These are phyloP conservation scores for Cottus gobio DNA, from an alignment of 2,113 vertebrate genomes.

Conservation along the genomic window DNA sequence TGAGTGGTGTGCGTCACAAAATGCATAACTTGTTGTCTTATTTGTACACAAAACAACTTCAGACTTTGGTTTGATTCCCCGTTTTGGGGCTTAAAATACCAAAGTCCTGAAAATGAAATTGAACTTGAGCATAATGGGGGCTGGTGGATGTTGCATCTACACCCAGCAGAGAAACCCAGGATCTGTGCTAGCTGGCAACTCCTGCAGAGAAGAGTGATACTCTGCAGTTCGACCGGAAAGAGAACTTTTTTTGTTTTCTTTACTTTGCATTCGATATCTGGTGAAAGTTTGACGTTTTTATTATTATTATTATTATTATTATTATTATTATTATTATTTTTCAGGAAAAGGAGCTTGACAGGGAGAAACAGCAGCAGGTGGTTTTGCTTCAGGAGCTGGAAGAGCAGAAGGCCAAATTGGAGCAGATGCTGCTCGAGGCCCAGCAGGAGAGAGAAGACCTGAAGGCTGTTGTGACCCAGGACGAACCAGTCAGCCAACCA, in stretches of 20 bases:
- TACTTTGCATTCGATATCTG: too few species aligned
- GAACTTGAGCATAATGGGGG: not conserved
- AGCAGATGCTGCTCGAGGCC: slow-evolving; percentile 82
- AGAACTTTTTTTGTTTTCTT: too few species aligned
- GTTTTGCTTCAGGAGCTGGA: slow-evolving; percentile 88
- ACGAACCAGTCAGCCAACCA: not conserved
- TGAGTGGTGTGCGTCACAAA: rapidly evolving
- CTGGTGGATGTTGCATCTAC: not conserved
- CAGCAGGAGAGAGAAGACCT: slow-evolving; percentile 78
- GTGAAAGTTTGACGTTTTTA: not conserved
- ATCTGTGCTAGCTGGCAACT: not conserved
- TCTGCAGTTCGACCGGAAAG: not conserved
- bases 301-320: too few species aligned
- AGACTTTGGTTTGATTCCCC: not conserved
- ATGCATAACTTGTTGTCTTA: not conserved
- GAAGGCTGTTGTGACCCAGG: slow-evolving; percentile 54
- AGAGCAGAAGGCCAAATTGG: slow-evolving; percentile 84
- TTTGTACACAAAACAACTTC: not conserved
- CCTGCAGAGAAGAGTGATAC: not conserved
- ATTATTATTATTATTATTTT: too few species aligned
- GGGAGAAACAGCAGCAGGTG: slow-evolving; percentile 88
- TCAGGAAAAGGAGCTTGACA: slow-evolving; percentile 87
- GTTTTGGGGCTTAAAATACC: not conserved
- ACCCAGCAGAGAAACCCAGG: not conserved
- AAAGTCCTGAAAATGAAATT: not conserved